phyloP scores from a whole-genome alignment of 2,797 vertebrate genomes.

The Artibeus lituratus region DNA sequence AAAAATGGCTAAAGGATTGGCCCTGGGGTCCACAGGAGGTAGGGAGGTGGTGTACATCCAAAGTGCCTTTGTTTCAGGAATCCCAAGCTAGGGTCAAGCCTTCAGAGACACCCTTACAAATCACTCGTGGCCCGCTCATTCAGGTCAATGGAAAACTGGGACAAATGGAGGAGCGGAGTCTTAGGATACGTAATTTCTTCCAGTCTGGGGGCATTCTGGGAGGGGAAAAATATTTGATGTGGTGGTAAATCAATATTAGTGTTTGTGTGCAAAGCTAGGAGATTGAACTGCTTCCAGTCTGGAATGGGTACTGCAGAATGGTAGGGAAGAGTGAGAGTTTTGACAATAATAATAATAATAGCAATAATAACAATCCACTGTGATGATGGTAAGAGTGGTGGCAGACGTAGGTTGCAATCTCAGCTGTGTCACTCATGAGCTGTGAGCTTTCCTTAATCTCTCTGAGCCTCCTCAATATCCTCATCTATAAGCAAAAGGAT shows the following conservation, averaged over 20 bases:
- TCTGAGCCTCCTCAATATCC: not conserved
- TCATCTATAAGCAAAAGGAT: not conserved
- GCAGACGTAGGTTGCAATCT: not conserved
- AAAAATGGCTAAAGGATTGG: not conserved
- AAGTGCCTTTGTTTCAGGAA: not conserved
- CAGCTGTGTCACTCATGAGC: not conserved
- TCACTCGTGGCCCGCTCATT: not conserved
- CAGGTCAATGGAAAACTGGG: not conserved
- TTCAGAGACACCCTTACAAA: not conserved
- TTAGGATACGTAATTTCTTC: not conserved
- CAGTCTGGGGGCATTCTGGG: not conserved
- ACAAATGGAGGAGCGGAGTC: not conserved
- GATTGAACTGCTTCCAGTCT: not conserved
- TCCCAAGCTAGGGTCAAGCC: not conserved
- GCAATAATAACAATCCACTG: too few relatives aligned
- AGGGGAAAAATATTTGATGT: not conserved
- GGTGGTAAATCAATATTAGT: not conserved
- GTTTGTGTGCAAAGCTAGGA: not conserved
- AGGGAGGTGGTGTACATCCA: not conserved
- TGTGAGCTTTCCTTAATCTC: not conserved
- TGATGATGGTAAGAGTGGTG: rapidly evolving
- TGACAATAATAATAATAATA: too few relatives aligned
- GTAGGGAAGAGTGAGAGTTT: not conserved
- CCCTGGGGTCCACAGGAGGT: not conserved
- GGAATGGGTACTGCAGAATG: not conserved